These are phyloP conservation scores for Otocyon megalotis DNA, from an alignment of 2,113 vertebrate species.

Conservation along the genomic window DNA sequence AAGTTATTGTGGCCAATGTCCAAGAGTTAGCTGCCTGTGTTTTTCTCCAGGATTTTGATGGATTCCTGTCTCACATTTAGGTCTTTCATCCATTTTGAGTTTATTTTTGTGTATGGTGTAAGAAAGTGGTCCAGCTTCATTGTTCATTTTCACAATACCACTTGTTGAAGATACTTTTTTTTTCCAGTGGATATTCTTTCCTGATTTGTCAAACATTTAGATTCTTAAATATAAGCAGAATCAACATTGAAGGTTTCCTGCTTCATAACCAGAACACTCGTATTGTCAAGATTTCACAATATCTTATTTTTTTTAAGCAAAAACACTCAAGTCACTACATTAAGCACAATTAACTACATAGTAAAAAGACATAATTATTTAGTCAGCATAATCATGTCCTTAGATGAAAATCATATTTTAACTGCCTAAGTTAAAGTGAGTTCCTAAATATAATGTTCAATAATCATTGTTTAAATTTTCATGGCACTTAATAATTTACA, in stretches of 20 bases:
- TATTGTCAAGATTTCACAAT: not conserved
- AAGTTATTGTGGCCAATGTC: too few species aligned
- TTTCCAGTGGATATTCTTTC: too few species aligned
- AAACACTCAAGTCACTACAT: not conserved
- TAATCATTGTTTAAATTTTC: not conserved
- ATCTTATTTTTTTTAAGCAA: not conserved
- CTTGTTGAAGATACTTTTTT: too few species aligned
- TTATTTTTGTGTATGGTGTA: too few species aligned
- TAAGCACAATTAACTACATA: not conserved
- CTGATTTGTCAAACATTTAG: too few species aligned
- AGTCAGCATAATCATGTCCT: not conserved
- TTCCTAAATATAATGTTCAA: not conserved
- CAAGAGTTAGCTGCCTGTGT: too few species aligned
- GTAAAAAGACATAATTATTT: not conserved
- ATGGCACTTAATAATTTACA: not conserved
- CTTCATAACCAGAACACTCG: not conserved
- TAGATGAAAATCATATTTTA: not conserved
- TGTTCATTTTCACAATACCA: too few species aligned
- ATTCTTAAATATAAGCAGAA: not conserved
- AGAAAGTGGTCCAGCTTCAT: too few species aligned
- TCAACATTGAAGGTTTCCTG: not conserved
- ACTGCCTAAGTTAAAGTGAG: not conserved
- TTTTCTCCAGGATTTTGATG: too few species aligned
- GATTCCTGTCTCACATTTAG: too few species aligned
- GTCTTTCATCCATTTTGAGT: too few species aligned